phyloP scores from a whole-genome alignment of 2,113 vertebrate species.

The Trachemys scripta region DNA sequence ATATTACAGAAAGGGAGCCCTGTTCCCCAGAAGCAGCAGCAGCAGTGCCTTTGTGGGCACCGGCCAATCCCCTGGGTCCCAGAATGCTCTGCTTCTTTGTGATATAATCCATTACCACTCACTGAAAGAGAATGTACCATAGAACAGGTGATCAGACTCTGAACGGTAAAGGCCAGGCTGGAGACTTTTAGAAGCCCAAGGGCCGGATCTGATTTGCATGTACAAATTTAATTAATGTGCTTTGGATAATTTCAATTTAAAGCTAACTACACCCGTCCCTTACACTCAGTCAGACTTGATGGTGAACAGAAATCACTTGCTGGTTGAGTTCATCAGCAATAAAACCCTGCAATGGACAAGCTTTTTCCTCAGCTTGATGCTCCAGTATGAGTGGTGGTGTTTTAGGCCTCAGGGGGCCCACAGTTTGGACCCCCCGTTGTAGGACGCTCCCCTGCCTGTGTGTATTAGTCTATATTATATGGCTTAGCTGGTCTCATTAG shows the following conservation, averaged over 20 bases:
- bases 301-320: not conserved
- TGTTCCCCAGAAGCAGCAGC: not conserved
- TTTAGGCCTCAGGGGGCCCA: fast-evolving
- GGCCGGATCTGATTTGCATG: fast-evolving
- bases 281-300: not conserved
- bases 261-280: not conserved
- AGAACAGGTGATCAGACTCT: fast-evolving
- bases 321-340: not conserved
- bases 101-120: not conserved
- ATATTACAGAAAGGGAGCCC: not conserved
- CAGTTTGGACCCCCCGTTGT: fast-evolving
- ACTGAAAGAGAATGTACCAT: not conserved
- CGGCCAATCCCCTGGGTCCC: not conserved
- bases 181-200: not conserved
- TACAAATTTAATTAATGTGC: fast-evolving
- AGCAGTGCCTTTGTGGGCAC: not conserved
- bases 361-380: not conserved
- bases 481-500: fast-evolving
- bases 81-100: not conserved
- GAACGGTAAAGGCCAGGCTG: not conserved
- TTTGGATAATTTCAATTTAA: not conserved
- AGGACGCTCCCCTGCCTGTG: fast-evolving
- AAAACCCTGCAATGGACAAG: not conserved
- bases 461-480: fast-evolving
- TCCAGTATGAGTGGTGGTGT: not conserved